A percentile compares a stretch with the other conserved stretches of the same genome.
These are phyloP conservation scores for Ceyx margarethae DNA, from an alignment of 2,113 vertebrate species.

Conservation along the genomic window DNA sequence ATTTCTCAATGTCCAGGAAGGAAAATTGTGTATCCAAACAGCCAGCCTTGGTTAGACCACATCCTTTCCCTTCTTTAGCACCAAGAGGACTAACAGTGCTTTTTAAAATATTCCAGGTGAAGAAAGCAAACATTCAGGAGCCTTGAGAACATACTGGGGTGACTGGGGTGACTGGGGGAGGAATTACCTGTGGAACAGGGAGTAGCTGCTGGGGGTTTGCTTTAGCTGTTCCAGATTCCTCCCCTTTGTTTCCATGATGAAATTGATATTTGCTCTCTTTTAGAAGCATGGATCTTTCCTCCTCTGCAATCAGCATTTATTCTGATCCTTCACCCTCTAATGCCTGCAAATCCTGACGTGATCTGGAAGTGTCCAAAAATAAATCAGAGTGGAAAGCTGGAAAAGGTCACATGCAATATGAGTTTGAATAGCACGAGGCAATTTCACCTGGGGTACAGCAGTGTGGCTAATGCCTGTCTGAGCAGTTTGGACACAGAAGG, in stretches of 20 bases:
- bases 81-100: not conserved
- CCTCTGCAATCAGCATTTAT: conserved; percentile 26
- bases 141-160: not conserved
- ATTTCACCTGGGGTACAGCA: not conserved
- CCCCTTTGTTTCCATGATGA: not conserved
- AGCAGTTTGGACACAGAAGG: not conserved
- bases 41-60: not conserved
- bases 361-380: conserved; percentile 21
- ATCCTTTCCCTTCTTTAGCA: not conserved
- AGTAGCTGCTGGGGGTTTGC: not conserved
- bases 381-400: conserved; percentile 2
- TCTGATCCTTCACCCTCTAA: conserved; percentile 16
- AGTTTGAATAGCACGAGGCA: not conserved
- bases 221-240: not conserved
- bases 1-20: not conserved
- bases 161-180: not conserved
- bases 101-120: not conserved
- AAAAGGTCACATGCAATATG: conserved; percentile 9
- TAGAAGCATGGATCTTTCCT: not conserved
- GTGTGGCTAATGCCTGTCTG: not conserved
- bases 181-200: not conserved
- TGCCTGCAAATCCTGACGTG: conserved; percentile 15
- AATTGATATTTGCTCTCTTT: not conserved
- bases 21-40: not conserved
- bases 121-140: not conserved